Evolutionary conservation across 2,888 invertebrate genomes (phyloP), one percentile per base, ranked within the genome.

Genomic region (Harmothoe impar): DNA sequence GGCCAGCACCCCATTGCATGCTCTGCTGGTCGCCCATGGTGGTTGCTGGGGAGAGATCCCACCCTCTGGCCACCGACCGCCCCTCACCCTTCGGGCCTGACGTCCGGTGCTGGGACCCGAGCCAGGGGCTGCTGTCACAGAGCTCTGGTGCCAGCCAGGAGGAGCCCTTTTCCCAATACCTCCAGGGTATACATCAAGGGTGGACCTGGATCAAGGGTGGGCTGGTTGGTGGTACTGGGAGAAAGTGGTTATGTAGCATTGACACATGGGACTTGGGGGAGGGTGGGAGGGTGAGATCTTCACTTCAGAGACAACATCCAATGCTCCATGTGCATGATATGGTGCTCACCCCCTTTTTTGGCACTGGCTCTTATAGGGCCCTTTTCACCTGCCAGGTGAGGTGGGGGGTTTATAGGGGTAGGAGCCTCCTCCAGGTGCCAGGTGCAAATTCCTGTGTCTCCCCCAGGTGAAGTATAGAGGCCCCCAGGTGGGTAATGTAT

Each of bases 11-110:
- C 62, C 62, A n/a, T 15, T 62, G 62, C 62, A 62, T n/a, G 62
- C 62, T n/a, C 62, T 15, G n/a, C 62, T 62, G 62, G 62, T 62
- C 62, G 23, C 62, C 62, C 62, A 62, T 62, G 62, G 62, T 62
- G 23, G 62, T 62, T 62, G 23, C 62, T n/a, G 23, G 20, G 62
- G 62, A 62, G 12, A n/a, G 62, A 20, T 20, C 62, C 62, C 62
- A 7, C 62, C 20, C 62, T 43, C 3, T 43, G 43, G 43, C 43
- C 43, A 43, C 43, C 43, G 3, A 43, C 43, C 43, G 43, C 43
- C 43, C 43, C 43, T 43, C 43, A 43, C 62, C n/a, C 23, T n/a
- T 3, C 20, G 7, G 62, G 7, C 62, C n/a, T n/a, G 23, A n/a
- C 62, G 62, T 62, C 62, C 62, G 62, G 62, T 62, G 62, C n/a